Base-by-base conservation (phyloP, 2,797 vertebrate species). In the Prionace glauca region DNA sequence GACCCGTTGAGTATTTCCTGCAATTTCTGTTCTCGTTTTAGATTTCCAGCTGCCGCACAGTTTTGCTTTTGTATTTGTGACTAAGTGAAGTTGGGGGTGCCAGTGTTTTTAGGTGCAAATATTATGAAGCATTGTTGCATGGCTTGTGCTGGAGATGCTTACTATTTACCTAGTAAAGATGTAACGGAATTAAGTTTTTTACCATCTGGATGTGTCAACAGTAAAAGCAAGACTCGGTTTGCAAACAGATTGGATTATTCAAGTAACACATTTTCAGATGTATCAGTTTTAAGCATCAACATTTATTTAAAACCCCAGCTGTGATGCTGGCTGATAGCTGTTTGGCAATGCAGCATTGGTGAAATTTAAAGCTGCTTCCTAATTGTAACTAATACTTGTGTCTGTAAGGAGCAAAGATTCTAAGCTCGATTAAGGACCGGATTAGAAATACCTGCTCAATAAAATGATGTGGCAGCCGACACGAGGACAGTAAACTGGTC, bases 361-460 rank as follows among this genome's bases (percentile, higher is more conserved):
- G 65, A 71, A 94, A 94, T 94, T 24, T 71, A 72, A 94, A 26
- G n/a, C 67, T 45, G 41, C n/a, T 50, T 74, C 41, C 92, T 94
- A 50, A 94, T 94, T 50, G 67, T 94, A 92, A 74, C 41, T 74
- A 74, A 32, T 74, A 20, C 69, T 74, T 12, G 5, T 94, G 41
- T 94, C 72, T 94, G 67, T 72, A 94, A 50, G 41, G 45, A 74
- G 92, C 11, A 50, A 50, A 92, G n/a, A 41, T 65, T 65, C 62
- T 74, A 94, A 50, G 41, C 32, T 94, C 29, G 92, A 71, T 94
- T 56, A 74, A 1, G 26, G 14, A 45, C 41, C 72, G 12, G 72
- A 56, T 91, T 94, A 41, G 93, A 74, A 74, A 71, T 26, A 94
- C 16, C 93, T 74, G 69, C 24, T 50, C 12, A 94, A 14, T 94